Evolutionary conservation across 2,797 vertebrate species (phyloP).

Genomic region (Rhadinocentrus ornatus): DNA sequence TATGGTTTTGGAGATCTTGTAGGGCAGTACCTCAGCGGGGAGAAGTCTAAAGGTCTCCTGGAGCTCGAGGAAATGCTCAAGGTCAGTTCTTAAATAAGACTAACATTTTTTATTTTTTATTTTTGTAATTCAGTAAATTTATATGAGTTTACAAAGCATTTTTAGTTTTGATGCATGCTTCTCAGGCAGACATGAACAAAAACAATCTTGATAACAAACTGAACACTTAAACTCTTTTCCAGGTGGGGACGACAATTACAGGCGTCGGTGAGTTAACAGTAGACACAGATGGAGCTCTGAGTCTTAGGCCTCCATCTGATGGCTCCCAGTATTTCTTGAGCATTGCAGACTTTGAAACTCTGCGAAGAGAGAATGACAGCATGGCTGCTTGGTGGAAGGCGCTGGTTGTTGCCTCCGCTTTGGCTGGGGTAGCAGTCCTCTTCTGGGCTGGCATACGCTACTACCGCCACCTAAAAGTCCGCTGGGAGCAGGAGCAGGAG

Average conservation of each 20-base stretch:
- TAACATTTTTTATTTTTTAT: neutral
- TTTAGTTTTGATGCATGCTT: neutral
- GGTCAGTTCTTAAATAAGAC: slow-evolving; percentile 46
- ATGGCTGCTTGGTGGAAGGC: slow-evolving; percentile 78
- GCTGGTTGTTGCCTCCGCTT: slow-evolving; percentile 68
- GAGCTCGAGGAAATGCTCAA: slow-evolving; percentile 92
- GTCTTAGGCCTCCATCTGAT: slow-evolving; percentile 83
- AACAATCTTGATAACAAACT: neutral
- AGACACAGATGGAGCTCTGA: slow-evolving; percentile 81
- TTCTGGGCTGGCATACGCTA: slow-evolving; percentile 77
- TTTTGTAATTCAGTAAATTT: neutral
- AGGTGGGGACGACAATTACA: slow-evolving; percentile 85
- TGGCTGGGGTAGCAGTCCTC: slow-evolving; percentile 69
- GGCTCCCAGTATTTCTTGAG: slow-evolving; percentile 85
- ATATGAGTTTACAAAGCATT: neutral
- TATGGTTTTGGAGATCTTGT: slow-evolving; percentile 84
- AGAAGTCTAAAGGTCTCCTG: slow-evolving; percentile 90
- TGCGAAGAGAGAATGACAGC: slow-evolving; percentile 76
- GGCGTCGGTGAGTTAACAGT: slow-evolving; percentile 87
- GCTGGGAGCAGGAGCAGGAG: slow-evolving; percentile 68
- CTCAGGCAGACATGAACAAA: neutral
- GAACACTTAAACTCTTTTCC: slow-evolving; percentile 1
- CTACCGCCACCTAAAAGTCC: slow-evolving; percentile 66
- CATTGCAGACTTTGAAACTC: slow-evolving; percentile 82
- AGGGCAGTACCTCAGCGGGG: slow-evolving; percentile 87